phyloP scores from a whole-genome alignment of 2,888 invertebrate species.

The Dyspetes luteomarginatus region DNA sequence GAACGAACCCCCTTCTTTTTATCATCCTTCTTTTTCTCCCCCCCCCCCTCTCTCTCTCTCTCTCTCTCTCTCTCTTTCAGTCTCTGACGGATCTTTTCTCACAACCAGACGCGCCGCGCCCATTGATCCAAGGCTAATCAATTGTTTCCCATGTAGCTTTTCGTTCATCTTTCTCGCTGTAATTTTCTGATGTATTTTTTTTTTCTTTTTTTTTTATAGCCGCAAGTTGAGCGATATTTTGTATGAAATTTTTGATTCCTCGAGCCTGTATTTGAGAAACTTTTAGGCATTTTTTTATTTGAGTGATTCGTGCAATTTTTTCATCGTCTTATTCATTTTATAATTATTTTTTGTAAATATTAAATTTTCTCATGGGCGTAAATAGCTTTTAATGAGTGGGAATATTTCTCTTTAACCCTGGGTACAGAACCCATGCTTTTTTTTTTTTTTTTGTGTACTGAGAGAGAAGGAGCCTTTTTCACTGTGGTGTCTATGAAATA shows the following conservation, averaged over 20 bases:
- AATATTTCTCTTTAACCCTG: too few species aligned
- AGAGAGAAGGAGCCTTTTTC: background rate
- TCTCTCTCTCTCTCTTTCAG: constrained; percentile 30
- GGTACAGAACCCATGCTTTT: background rate
- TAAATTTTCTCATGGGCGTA: too few species aligned
- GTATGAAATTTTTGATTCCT: too few species aligned
- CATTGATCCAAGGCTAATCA: constrained; percentile 75
- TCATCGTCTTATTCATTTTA: too few species aligned
- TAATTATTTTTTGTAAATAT: too few species aligned
- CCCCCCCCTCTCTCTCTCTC: constrained; percentile 34
- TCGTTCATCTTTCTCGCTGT: background rate
- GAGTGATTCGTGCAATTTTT: too few species aligned
- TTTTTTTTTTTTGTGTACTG: background rate
- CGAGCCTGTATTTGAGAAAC: too few species aligned
- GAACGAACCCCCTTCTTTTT: constrained; percentile 41
- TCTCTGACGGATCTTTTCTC: constrained; percentile 62
- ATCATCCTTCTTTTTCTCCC: constrained; percentile 4
- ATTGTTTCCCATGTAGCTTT: constrained; percentile 61
- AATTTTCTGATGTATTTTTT: background rate
- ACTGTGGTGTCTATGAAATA: background rate
- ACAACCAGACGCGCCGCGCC: constrained; percentile 70
- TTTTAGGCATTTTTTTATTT: too few species aligned
- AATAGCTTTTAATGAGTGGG: too few species aligned
- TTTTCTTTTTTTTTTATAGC: background rate
- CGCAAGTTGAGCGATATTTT: too few species aligned